phyloP scores from a whole-genome alignment of 2,888 invertebrate genomes.

The Rhogogaster chlorosoma region DNA sequence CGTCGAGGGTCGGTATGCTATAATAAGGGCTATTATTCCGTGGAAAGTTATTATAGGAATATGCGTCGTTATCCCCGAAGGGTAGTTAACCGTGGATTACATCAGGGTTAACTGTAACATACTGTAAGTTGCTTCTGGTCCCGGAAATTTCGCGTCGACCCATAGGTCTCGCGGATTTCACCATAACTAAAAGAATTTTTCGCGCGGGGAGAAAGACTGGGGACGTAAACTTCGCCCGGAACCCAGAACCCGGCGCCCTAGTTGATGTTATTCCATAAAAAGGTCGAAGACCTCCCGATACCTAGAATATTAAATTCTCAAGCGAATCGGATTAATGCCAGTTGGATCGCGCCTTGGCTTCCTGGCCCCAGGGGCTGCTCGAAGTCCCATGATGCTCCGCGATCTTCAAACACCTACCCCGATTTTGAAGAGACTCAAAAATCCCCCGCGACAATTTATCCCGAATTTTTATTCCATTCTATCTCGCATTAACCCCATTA shows the following conservation, averaged over 20 bases:
- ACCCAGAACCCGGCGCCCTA: neutral
- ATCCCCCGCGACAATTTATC: neutral
- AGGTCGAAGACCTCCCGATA: conserved; percentile 48
- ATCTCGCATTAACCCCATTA: neutral
- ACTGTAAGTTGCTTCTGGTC: neutral
- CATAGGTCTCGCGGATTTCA: neutral
- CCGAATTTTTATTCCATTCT: neutral
- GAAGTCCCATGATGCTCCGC: neutral
- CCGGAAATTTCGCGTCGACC: neutral
- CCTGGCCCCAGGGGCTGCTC: conserved; percentile 5
- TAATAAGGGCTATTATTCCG: neutral
- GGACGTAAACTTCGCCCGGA: neutral
- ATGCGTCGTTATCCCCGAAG: conserved; percentile 23
- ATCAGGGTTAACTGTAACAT: conserved; percentile 24
- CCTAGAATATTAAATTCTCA: conserved; percentile 49
- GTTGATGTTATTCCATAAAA: conserved; percentile 35
- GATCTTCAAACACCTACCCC: neutral
- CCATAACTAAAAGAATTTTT: neutral
- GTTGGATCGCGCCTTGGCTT: conserved; percentile 47
- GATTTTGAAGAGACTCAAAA: neutral
- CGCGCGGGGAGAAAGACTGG: neutral
- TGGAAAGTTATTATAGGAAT: conserved; percentile 34
- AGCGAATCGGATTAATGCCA: conserved; percentile 49
- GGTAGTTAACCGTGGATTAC: conserved; percentile 49
- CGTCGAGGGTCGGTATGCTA: neutral